Conservation (phyloP, 2,888 invertebrate species). For the Eupithecia inturbata region DNA sequence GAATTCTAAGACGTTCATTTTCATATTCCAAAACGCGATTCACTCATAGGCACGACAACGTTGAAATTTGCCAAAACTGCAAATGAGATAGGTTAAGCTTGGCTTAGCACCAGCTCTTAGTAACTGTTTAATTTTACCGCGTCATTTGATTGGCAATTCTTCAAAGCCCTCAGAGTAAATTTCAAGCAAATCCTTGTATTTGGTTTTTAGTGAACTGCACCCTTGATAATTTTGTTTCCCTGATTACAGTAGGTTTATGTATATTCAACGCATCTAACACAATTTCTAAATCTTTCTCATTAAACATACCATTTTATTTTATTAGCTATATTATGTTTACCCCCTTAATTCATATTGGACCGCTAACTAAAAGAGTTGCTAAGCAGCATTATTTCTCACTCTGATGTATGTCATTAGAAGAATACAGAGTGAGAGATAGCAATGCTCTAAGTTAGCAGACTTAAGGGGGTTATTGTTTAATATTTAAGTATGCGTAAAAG, state of each 20-base stretch:
- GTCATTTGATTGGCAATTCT: slow-evolving; percentile 40
- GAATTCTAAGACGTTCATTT: neutral
- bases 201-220: neutral
- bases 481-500: too few species aligned
- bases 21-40: neutral
- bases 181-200: neutral
- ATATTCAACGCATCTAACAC: neutral
- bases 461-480: too few species aligned
- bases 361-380: too few species aligned
- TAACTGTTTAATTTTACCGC: slow-evolving; percentile 63
- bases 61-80: slow-evolving; percentile 1
- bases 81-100: slow-evolving; percentile 29
- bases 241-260: neutral
- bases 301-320: too few species aligned
- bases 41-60: neutral
- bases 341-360: too few species aligned
- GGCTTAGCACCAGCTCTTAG: slow-evolving; percentile 48
- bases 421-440: too few species aligned
- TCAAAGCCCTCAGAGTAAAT: neutral
- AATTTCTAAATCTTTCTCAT: neutral
- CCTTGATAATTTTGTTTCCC: neutral
- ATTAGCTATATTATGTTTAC: too few species aligned
- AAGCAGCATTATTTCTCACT: too few species aligned
- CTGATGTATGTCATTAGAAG: too few species aligned
- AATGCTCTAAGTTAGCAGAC: too few species aligned